Percentiles rank a stretch among this genome's conserved stretches.
phyloP scores from a whole-genome alignment of 2,113 vertebrate genomes.

The Apteryx mantelli region DNA sequence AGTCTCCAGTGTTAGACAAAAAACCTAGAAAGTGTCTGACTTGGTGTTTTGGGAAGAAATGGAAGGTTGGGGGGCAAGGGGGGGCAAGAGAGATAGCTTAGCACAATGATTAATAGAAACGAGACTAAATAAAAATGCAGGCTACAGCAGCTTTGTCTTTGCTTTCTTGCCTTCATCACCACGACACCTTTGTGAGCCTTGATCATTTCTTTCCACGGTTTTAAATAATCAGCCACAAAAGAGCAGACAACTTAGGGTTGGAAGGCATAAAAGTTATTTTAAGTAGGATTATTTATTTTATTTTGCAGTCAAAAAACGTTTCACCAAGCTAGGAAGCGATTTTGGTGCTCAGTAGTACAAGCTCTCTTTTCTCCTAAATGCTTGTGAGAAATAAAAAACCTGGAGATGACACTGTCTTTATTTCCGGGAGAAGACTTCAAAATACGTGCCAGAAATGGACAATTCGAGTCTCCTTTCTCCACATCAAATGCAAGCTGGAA shows the following conservation, averaged over 20 bases:
- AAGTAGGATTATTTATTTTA: conserved; percentile 61
- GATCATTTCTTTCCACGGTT: conserved; percentile 71
- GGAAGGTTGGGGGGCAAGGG: neutral
- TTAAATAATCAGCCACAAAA: conserved; percentile 70
- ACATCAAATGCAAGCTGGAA: conserved; percentile 75
- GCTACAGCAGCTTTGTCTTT: conserved; percentile 70
- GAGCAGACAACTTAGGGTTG: conserved; percentile 65
- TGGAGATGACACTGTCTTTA: conserved; percentile 75
- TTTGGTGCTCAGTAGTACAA: conserved; percentile 67
- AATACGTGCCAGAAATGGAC: conserved; percentile 82
- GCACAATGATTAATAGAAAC: conserved; percentile 53
- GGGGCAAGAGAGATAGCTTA: conserved; percentile 52
- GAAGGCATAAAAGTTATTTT: conserved; percentile 74
- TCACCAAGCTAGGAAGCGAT: conserved; percentile 67
- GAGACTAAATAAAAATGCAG: conserved; percentile 72
- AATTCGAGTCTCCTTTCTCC: conserved; percentile 73
- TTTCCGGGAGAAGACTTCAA: conserved; percentile 81
- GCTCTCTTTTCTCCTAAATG: conserved; percentile 53
- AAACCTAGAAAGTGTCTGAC: conserved; percentile 63
- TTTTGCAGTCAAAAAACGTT: conserved; percentile 42
- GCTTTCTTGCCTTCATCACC: conserved; percentile 75
- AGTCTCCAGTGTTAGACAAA: conserved; percentile 1
- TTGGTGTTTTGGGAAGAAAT: neutral
- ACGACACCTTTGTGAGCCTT: conserved; percentile 76
- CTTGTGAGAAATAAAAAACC: conserved; percentile 75